Evolutionary conservation across 2,797 vertebrate genomes (phyloP), one percentile per base, ranked within the genome.

Genomic region (Spheniscus humboldti): DNA sequence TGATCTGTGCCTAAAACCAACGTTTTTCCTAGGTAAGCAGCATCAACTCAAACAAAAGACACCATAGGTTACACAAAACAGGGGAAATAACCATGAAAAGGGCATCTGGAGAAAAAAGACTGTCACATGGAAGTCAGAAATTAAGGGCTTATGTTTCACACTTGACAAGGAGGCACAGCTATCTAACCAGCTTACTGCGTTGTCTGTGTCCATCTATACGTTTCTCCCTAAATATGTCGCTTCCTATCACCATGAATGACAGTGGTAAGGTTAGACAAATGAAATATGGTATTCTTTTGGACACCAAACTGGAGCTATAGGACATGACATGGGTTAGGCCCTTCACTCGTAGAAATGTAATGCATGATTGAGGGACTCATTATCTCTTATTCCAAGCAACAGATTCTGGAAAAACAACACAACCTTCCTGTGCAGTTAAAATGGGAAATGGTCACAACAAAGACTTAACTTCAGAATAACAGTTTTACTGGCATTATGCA

Each of bases 391-490:
- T 96, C 95, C 95, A 97, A 96, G 88, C 92, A 97, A 96, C 11
- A 74, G 82, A 85, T 95, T 97, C 91, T 92, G 94, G 89, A 96
- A 96, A 97, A 96, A 84, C 78, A 62, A 50, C 39, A 13, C 30
- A 93, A 66, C 55, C 83, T 97, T 98, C 94, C 81, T 69, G 18
- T 78, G 66, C 69, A 95, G 84, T 88, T 97, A 93, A 97, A 97
- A 96, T 94, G 87, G 92, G 89, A 97, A 97, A 95, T 86, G 97
- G 90, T 95, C 90, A 96, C 92, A 96, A 96, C 75, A 95, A 97
- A 97, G 91, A 23, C 71, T 95, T 96, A 80, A 83, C 47, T 92
- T 94, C 96, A 94, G 93, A 97, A 96, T 96, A 97, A 95, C 88
- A 97, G 82, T 92, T 96, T 96, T 94, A 81, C 77, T 98, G 97